Base-by-base conservation (phyloP, 2,888 invertebrate species). In the Heliothis peltigera region DNA sequence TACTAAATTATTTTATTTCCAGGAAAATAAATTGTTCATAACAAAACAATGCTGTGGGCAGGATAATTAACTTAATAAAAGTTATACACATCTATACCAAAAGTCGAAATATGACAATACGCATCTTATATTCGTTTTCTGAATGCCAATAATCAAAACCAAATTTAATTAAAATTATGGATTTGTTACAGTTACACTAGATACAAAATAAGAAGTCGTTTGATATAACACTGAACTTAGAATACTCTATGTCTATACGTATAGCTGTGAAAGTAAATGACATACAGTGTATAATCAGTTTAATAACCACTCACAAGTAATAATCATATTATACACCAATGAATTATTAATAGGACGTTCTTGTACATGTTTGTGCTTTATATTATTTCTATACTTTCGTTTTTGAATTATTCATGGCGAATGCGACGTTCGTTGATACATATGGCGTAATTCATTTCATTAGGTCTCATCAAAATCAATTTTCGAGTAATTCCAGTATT, bases 351-450 rank as follows among this genome's bases (percentile, higher is more conserved):
- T 86, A 66, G 65, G 71, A 19, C 43, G 63, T 57, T 66, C 58
- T 57, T 66, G 56, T 60, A 49, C 59, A 57, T 28, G 69, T 67
- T 66, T 46, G 56, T 63, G 63, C 63, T 62, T 54, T 66, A 67
- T 63, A 64, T 77, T 75, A 75, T 79, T 78, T 73, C 67, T 79
- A 83, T 84, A 85, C 87, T 87, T 87, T 86, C 87, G 79, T 75
- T 86, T 84, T 81, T 87, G 72, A 82, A 76, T 82, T 80, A 85
- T 87, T 82, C 80, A 67, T 80, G 39, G 12, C 46, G 44, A 43
- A 54, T 47, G 43, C 39, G 44, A 60, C 21, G 18, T 19, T 48
- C 35, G 51, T 39, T 43, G 19, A 48, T 55, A 21, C 39, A 51
- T 54, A 47, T 58, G 35, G 12, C 32, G 6, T 7, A 6, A 32